phyloP scores from a whole-genome alignment of 2,888 invertebrate species.

The Blera fallax region DNA sequence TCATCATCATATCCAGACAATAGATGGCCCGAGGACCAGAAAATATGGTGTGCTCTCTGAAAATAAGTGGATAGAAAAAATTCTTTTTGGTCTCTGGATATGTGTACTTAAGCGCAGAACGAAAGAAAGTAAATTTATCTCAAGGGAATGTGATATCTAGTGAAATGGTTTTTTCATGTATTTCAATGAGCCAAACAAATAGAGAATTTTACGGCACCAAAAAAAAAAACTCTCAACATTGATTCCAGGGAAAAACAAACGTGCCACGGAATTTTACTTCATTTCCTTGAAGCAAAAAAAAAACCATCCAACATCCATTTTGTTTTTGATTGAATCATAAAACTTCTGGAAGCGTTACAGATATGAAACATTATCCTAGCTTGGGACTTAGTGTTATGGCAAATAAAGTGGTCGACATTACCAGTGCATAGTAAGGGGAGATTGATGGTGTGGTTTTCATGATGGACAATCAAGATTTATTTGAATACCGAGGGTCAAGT shows the following conservation, averaged over 20 bases:
- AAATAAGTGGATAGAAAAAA: slow-evolving; percentile 20
- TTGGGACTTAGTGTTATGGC: neutral
- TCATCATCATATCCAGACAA: slow-evolving; percentile 29
- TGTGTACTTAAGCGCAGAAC: neutral
- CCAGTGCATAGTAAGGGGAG: neutral
- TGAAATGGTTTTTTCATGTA: slow-evolving; percentile 31
- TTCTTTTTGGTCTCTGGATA: neutral
- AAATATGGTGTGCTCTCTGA: slow-evolving; percentile 7
- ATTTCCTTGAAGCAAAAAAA: neutral
- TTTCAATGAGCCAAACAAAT: neutral
- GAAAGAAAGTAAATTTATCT: neutral
- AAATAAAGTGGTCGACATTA: slow-evolving; percentile 8
- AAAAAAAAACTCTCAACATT: neutral
- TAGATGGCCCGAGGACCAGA: slow-evolving; percentile 19
- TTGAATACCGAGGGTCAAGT: neutral
- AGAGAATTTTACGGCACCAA: neutral
- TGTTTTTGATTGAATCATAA: slow-evolving; percentile 29
- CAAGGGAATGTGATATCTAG: slow-evolving; percentile 34
- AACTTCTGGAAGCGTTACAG: neutral
- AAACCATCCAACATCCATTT: slow-evolving; percentile 5
- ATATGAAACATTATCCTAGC: slow-evolving; percentile 9
- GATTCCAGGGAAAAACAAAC: neutral
- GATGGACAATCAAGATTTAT: neutral
- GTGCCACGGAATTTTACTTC: slow-evolving; percentile 6
- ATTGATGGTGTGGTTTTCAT: neutral